These are phyloP conservation scores for Myotis brandtii DNA, from an alignment of 2,113 vertebrate genomes.

Conservation along the genomic window DNA sequence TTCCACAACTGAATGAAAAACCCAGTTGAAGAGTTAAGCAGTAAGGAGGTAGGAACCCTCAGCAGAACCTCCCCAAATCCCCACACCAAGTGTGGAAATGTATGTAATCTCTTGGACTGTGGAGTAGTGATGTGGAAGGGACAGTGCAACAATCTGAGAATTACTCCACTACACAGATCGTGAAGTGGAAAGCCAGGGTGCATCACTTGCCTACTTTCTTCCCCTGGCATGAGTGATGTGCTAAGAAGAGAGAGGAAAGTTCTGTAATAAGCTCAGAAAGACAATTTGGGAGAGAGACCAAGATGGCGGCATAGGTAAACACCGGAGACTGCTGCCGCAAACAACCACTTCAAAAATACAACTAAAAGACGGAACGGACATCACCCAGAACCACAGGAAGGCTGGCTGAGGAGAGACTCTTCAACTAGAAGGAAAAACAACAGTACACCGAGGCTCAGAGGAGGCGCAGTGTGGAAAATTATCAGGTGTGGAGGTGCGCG, in stretches of 20 bases:
- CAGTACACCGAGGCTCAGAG: too few relatives aligned
- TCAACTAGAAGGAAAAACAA: too few relatives aligned
- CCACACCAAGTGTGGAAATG: fast-evolving
- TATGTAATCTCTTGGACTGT: not conserved
- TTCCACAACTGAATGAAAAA: not conserved
- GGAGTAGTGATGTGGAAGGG: not conserved
- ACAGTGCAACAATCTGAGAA: not conserved
- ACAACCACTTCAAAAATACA: too few relatives aligned
- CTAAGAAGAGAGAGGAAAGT: not conserved
- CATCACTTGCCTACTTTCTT: not conserved
- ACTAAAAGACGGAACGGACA: too few relatives aligned
- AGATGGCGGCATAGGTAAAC: too few relatives aligned
- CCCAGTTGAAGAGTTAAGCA: not conserved
- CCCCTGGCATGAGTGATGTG: not conserved
- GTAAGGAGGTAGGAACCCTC: not conserved
- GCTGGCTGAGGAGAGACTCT: too few relatives aligned
- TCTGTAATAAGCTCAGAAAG: not conserved
- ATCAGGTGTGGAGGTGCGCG: too few relatives aligned
- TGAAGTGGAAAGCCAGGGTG: fast-evolving
- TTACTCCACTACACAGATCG: fast-evolving
- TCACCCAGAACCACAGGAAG: too few relatives aligned
- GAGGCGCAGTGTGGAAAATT: too few relatives aligned
- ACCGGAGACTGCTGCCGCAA: too few relatives aligned
- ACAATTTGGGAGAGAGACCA: too few relatives aligned
- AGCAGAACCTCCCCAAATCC: not conserved